These are phyloP conservation scores for Sciaenops ocellatus DNA, from an alignment of 2,797 vertebrate species.

Conservation along the genomic window DNA sequence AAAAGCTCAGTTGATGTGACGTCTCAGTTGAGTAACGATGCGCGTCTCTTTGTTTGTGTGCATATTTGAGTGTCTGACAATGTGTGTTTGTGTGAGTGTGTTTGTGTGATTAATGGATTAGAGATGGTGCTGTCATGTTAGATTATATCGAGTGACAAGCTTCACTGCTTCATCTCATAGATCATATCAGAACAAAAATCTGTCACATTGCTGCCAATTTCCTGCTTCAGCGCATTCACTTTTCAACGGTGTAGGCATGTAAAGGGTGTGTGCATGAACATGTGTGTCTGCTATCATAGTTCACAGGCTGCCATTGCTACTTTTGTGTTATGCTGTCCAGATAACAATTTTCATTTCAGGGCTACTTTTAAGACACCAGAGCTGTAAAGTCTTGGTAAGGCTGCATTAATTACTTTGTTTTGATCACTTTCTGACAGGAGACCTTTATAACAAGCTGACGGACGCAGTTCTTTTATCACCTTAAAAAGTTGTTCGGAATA, in stretches of 20 bases:
- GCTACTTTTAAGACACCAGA: constrained; percentile 14
- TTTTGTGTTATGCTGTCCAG: constrained; percentile 8
- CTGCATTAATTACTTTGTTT: not conserved
- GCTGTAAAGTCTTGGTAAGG: not conserved
- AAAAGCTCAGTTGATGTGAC: constrained; percentile 17
- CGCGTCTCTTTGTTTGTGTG: constrained; percentile 17
- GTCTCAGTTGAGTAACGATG: constrained; percentile 21
- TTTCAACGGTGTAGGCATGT: constrained; percentile 36
- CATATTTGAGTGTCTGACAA: constrained; percentile 18
- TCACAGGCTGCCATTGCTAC: constrained; percentile 11
- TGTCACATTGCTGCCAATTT: constrained; percentile 71
- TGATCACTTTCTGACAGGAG: not conserved
- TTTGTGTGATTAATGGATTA: constrained; percentile 70
- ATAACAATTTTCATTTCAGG: constrained; percentile 8
- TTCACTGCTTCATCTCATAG: constrained; percentile 68
- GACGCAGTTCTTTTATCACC: not conserved
- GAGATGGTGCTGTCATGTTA: constrained; percentile 67
- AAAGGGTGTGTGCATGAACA: not conserved
- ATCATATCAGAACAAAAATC: constrained; percentile 70
- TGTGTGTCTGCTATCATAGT: constrained; percentile 6
- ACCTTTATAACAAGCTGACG: not conserved
- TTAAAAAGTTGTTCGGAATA: not conserved
- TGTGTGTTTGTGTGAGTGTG: constrained; percentile 36
- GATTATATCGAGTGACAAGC: constrained; percentile 70
- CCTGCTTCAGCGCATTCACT: constrained; percentile 57